These are phyloP conservation scores for Excalfactoria chinensis DNA, from an alignment of 2,113 vertebrate species.

Conservation along the genomic window DNA sequence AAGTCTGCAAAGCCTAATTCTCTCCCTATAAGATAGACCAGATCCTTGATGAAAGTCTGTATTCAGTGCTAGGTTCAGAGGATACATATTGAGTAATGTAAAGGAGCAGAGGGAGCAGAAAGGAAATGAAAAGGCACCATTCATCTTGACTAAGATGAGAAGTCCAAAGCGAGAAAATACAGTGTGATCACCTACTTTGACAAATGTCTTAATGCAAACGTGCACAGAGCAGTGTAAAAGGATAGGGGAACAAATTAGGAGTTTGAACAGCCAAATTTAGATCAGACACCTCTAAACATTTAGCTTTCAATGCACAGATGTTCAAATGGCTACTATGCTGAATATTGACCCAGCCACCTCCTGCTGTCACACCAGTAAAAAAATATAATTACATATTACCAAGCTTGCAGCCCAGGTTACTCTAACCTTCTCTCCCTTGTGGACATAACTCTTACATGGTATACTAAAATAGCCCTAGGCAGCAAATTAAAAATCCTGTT, in stretches of 20 bases:
- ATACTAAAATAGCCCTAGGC: conserved; percentile 5
- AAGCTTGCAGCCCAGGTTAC: background rate
- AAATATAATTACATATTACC: background rate
- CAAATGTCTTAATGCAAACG: background rate
- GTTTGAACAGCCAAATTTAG: background rate
- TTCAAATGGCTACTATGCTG: background rate
- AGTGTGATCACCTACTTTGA: background rate
- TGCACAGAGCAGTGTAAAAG: background rate
- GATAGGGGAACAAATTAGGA: background rate
- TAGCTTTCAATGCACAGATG: background rate
- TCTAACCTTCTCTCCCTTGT: background rate
- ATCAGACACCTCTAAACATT: background rate
- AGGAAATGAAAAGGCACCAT: background rate
- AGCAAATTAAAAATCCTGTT: conserved; percentile 35
- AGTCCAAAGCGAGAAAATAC: background rate
- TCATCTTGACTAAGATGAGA: background rate
- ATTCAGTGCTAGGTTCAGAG: background rate
- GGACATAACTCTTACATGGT: background rate
- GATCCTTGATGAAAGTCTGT: background rate
- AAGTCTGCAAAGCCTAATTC: background rate
- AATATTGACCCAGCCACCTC: background rate
- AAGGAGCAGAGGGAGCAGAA: background rate
- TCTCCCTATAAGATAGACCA: background rate
- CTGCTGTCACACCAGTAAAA: background rate
- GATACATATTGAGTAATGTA: background rate